phyloP scores from a whole-genome alignment of 2,888 invertebrate genomes.

The Beris morrisii region DNA sequence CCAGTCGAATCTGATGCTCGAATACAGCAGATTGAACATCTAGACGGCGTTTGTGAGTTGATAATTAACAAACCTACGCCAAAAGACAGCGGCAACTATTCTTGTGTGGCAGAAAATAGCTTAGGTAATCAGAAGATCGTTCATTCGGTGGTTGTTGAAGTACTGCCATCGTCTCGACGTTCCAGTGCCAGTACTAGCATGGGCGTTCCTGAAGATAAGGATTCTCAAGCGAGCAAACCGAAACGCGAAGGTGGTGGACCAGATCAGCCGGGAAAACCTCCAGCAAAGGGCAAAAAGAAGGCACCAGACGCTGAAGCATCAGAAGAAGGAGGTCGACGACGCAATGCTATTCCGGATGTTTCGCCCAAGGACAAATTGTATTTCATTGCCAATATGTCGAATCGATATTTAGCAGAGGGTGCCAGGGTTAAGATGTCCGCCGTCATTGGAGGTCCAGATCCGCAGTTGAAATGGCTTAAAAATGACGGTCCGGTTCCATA shows the following conservation, averaged over 20 bases:
- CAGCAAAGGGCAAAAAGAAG: constrained; percentile 44
- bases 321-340: constrained; percentile 62
- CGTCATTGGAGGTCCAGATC: constrained; percentile 72
- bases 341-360: constrained; percentile 52
- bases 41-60: constrained; percentile 75
- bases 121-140: constrained; percentile 73
- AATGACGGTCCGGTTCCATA: constrained; percentile 61
- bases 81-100: constrained; percentile 60
- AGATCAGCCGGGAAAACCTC: constrained; percentile 40
- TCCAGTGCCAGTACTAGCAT: constrained; percentile 46
- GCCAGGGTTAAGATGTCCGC: constrained; percentile 79
- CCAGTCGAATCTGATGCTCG: constrained; percentile 63
- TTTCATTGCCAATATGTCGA: constrained; percentile 52
- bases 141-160: constrained; percentile 63
- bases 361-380: constrained; percentile 57
- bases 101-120: constrained; percentile 68
- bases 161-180: constrained; percentile 50
- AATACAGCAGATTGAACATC: constrained; percentile 67
- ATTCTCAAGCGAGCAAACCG: constrained; percentile 43
- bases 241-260: constrained; percentile 40
- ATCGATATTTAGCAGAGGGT: constrained; percentile 60
- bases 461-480: constrained; percentile 74
- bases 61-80: constrained; percentile 68
- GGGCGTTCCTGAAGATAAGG: constrained; percentile 33
- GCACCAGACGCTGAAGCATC: constrained; percentile 44